Percentiles rank a stretch among this genome's conserved stretches.
Evolutionary conservation across 2,888 invertebrate species (phyloP).

Genomic region (Idaea biselata): DNA sequence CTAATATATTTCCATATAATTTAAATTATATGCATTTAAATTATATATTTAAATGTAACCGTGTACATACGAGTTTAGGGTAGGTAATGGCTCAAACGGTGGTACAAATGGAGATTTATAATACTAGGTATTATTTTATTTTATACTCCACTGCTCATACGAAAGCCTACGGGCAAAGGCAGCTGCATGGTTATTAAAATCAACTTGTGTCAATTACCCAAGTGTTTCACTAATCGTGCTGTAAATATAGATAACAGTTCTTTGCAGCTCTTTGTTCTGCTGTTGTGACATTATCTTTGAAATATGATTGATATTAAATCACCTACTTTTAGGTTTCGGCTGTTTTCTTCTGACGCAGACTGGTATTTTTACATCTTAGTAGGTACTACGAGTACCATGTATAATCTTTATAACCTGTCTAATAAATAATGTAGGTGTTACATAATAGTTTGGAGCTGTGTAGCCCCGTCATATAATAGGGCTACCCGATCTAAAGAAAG

Average conservation of each 20-base stretch:
- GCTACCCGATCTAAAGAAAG: too few relatives aligned
- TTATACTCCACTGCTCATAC: not conserved
- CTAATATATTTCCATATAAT: too few relatives aligned
- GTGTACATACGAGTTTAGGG: too few relatives aligned
- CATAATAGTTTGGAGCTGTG: too few relatives aligned
- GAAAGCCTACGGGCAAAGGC: not conserved
- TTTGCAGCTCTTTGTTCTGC: constrained; percentile 49
- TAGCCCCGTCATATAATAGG: too few relatives aligned
- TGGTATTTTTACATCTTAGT: not conserved
- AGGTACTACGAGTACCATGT: not conserved
- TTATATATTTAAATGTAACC: too few relatives aligned
- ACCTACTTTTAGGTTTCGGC: not conserved
- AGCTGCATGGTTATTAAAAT: not conserved
- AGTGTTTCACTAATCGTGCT: constrained; percentile 46
- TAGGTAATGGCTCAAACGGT: not conserved
- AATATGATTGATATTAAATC: constrained; percentile 54
- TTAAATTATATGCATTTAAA: too few relatives aligned
- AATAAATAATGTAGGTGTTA: too few relatives aligned
- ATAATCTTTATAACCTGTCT: too few relatives aligned
- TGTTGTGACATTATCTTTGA: constrained; percentile 51
- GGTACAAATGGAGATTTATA: not conserved
- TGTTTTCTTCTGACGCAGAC: not conserved
- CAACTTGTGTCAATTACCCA: constrained; percentile 8
- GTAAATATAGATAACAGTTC: constrained; percentile 70
- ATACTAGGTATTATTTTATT: not conserved